Evolutionary conservation across 2,797 vertebrate species (phyloP).

Genomic region (Hipposideros larvatus): DNA sequence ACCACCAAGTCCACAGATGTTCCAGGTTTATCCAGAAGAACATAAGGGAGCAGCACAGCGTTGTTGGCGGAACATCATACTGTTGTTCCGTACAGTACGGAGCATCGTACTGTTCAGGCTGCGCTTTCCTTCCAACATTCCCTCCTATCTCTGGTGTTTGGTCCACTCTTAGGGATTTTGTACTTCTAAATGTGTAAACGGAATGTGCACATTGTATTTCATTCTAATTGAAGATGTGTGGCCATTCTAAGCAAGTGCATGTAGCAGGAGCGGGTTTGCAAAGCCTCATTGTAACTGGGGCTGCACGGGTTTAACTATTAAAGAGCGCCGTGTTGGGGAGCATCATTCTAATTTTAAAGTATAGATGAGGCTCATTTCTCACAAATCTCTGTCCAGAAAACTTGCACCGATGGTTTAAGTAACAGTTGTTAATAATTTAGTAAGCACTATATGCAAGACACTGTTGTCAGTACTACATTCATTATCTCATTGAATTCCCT

Average conservation of each 20-base stretch:
- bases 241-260: not conserved
- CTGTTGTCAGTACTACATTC: not conserved
- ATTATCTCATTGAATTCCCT: not conserved
- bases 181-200: not conserved
- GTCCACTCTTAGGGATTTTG: not conserved
- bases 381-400: not conserved
- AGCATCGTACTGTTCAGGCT: not conserved
- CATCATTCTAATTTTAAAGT: not conserved
- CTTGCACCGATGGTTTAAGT: not conserved
- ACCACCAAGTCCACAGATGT: slow-evolving; percentile 63
- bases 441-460: not conserved
- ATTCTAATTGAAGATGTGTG: not conserved
- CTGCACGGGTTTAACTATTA: not conserved
- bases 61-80: not conserved
- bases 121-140: not conserved
- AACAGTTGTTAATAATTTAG: not conserved
- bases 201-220: slow-evolving; percentile 22
- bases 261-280: slow-evolving; percentile 32
- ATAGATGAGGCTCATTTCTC: not conserved
- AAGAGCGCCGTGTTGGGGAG: not conserved
- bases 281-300: slow-evolving; percentile 35
- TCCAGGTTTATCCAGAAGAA: slow-evolving; percentile 72
- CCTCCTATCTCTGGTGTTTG: not conserved
- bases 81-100: too few species aligned
- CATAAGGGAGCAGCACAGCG: not conserved